Conservation (phyloP, 2,888 invertebrate species). For the Dicyrtomina minuta region DNA sequence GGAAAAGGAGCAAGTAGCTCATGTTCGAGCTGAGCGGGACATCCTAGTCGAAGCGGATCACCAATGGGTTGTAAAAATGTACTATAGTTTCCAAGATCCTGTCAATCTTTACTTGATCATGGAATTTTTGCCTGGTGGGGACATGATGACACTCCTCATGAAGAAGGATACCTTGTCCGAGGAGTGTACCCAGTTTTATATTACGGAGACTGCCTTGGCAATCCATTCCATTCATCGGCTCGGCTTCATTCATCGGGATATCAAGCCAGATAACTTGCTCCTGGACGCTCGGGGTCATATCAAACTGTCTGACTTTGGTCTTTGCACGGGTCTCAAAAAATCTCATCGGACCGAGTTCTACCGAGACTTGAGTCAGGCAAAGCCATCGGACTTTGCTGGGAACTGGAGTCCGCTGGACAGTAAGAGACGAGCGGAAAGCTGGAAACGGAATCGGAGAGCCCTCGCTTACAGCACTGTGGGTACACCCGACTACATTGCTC, state of each 20-base stretch:
- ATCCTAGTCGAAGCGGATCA: slow-evolving; percentile 99
- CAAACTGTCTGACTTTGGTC: slow-evolving; percentile 96
- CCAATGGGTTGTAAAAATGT: slow-evolving; percentile 99
- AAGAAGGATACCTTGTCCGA: slow-evolving; percentile 98
- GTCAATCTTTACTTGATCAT: slow-evolving; percentile 98
- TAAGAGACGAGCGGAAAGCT: slow-evolving; percentile 95
- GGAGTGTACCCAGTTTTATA: slow-evolving; percentile 99
- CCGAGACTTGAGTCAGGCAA: slow-evolving; percentile 92
- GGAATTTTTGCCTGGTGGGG: slow-evolving; percentile 97
- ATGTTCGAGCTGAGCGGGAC: slow-evolving; percentile 96
- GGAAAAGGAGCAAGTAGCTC: slow-evolving; percentile 97
- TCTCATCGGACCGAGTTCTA: slow-evolving; percentile 99
- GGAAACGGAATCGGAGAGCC: slow-evolving; percentile 96
- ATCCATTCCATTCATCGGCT: slow-evolving; percentile 99
- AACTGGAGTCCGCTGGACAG: slow-evolving; percentile 88
- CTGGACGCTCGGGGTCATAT: slow-evolving; percentile 97
- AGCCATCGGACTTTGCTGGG: slow-evolving; percentile 69
- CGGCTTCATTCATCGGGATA: slow-evolving; percentile 96
- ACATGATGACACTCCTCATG: slow-evolving; percentile 99
- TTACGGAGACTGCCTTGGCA: slow-evolving; percentile 96
- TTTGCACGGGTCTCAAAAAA: slow-evolving; percentile 98
- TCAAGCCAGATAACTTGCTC: slow-evolving; percentile 97
- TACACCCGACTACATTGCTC: slow-evolving; percentile 99
- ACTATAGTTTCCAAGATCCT: slow-evolving; percentile 97
- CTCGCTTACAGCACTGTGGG: slow-evolving; percentile 89